phyloP scores from a whole-genome alignment of 2,797 vertebrate genomes.

The Garrulus glandarius region DNA sequence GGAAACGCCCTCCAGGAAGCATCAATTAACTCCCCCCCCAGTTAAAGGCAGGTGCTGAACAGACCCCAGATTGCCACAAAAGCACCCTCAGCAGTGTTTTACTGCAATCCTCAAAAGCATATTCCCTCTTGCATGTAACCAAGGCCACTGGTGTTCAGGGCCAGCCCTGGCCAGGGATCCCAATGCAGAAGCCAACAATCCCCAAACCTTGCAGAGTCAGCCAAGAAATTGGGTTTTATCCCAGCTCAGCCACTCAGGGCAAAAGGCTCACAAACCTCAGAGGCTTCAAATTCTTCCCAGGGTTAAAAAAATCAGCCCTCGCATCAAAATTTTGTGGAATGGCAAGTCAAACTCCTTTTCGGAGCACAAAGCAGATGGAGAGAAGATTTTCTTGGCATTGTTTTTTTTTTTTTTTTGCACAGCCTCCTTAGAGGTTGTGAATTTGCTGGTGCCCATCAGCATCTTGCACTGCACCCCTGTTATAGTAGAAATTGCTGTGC shows the following conservation, averaged over 20 bases:
- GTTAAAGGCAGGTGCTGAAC: neutral
- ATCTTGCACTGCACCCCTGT: neutral
- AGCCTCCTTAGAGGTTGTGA: neutral
- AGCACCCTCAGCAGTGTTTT: neutral
- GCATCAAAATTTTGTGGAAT: neutral
- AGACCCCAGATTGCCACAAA: neutral
- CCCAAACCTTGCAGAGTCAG: neutral
- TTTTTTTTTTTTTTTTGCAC: neutral
- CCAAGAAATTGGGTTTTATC: neutral
- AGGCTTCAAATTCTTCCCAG: neutral
- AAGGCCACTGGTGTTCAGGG: neutral
- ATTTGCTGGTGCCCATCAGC: neutral
- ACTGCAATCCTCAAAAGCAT: neutral
- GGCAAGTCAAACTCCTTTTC: neutral
- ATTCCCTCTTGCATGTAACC: neutral
- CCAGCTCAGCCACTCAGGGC: neutral
- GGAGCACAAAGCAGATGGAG: neutral
- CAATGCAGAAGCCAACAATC: neutral
- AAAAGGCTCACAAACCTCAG: neutral
- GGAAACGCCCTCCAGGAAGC: neutral
- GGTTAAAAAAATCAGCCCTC: neutral
- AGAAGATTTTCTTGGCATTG: neutral
- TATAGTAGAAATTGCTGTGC: neutral
- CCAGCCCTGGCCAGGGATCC: constrained; percentile 19
- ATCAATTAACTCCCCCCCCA: neutral